These are phyloP conservation scores for Sebastes baramenuke DNA, from an alignment of 2,797 vertebrate species.

Conservation along the genomic window DNA sequence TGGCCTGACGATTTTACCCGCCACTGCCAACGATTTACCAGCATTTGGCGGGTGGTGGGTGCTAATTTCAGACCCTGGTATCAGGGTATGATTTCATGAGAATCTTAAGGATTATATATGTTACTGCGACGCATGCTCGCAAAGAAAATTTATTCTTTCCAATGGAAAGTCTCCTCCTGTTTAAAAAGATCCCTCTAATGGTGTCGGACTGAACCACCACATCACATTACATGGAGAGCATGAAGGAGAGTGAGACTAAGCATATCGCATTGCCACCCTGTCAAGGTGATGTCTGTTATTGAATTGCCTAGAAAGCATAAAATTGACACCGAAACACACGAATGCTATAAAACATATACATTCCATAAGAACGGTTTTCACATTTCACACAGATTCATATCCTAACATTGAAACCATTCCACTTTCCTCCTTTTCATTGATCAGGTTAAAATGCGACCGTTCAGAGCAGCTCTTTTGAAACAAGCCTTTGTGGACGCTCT, in stretches of 20 bases:
- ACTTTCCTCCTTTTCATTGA: neutral
- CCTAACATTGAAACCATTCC: neutral
- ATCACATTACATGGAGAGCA: conserved; percentile 5
- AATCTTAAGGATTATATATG: neutral
- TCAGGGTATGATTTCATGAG: neutral
- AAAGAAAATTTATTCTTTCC: neutral
- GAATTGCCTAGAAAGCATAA: conserved; percentile 19
- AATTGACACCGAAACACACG: conserved; percentile 11
- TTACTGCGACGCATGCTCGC: neutral
- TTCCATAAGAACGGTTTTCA: neutral
- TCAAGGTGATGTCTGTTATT: conserved; percentile 40
- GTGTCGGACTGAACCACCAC: neutral
- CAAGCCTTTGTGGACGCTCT: neutral
- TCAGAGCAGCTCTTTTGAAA: neutral
- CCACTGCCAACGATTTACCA: too few relatives aligned
- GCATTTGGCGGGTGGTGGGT: too few relatives aligned
- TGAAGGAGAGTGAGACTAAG: conserved; percentile 1
- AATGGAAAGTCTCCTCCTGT: neutral
- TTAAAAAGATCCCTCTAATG: neutral
- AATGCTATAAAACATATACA: neutral
- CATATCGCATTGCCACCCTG: conserved; percentile 1
- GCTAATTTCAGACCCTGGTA: neutral
- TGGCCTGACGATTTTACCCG: too few relatives aligned
- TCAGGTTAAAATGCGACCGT: neutral
- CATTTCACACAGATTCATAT: neutral